Base-by-base conservation (phyloP, 2,113 vertebrate genomes). In the Aphyosemion australe region DNA sequence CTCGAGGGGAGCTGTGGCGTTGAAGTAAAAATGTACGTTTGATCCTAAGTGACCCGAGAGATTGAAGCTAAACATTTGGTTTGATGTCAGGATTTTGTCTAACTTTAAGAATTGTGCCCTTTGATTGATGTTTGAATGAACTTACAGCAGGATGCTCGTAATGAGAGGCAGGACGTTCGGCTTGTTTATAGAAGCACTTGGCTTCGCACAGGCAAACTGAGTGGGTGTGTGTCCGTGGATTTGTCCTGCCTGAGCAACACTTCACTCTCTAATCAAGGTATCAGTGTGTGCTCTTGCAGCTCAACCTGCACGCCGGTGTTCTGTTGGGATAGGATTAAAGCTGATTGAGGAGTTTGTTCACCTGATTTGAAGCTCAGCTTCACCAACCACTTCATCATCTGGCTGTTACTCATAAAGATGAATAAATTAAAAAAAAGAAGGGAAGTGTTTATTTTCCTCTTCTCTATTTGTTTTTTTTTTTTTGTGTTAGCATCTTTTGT, bases 221-320 rank as follows among this genome's bases (percentile, higher is more conserved):
- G 37, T 50, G 6, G 46, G 55, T 31, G 39, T 32, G n/a, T 57
- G 46, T 54, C 20, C 57, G 19, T 71, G 46, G 14, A 52, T 65
- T 46, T 37, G 18, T 34, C 2, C 6, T 31, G 34, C 69, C 26
- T 37, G 43, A 78, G 55, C 51, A 72, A 58, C 64, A 57, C 20
- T 74, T 74, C 46, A 56, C 61, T 51, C 53, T 66, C 8, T 67
- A 70, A 70, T 70, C 61, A 76, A 67, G 41, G 43, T 63, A 66
- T 78, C 74, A 72, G 53, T 72, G 69, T 66, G 51, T 56, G 57
- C 53, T 47, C 45, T 39, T 49, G 49, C 32, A 62, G 60, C 60
- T 65, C 50, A 48, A 61, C 58, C 45, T 65, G 56, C 5, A 69
- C 20, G 47, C 57, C 46, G 57, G 66, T 79, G 52, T 60, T 50